A percentile compares a stretch with the other conserved stretches of the same genome.
Conservation (phyloP, 1,140 invertebrate genomes). For the Hormaphis cornu region DNA sequence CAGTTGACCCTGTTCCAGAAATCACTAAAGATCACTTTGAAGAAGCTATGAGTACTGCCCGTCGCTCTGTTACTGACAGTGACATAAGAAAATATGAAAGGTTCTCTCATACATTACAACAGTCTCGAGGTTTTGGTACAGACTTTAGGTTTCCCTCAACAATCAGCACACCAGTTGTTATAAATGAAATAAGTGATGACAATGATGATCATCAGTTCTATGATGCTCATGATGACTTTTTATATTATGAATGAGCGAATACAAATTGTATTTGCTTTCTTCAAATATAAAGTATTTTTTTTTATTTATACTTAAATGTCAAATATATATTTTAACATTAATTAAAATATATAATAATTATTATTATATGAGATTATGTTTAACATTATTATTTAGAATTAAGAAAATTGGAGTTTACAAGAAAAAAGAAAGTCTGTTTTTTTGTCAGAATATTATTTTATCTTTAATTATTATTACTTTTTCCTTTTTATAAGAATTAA, state of each 20-base stretch:
- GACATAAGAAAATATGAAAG: conserved; percentile 99
- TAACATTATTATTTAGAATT: not conserved
- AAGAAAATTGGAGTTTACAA: conserved; percentile 8
- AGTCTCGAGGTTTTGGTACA: conserved; percentile 95
- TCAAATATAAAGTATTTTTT: too few relatives aligned
- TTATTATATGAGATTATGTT: conserved; percentile 13
- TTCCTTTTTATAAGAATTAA: conserved; percentile 19
- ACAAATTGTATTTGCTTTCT: too few relatives aligned
- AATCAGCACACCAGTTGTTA: conserved; percentile 48
- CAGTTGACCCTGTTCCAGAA: conserved; percentile 98
- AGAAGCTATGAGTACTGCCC: conserved; percentile 98
- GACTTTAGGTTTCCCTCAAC: conserved; percentile 77
- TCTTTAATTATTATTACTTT: conserved; percentile 23
- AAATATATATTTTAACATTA: conserved; percentile 18
- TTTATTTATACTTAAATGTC: conserved; percentile 22
- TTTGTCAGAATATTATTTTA: not conserved
- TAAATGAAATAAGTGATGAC: conserved; percentile 57
- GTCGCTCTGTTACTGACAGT: conserved; percentile 97
- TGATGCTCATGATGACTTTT: conserved; percentile 69
- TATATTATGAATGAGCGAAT: not conserved
- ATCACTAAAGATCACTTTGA: conserved; percentile 96
- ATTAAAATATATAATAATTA: conserved; percentile 7
- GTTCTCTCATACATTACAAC: conserved; percentile 99
- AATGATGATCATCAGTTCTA: conserved; percentile 75
- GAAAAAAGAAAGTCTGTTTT: not conserved